A percentile compares a stretch with the other conserved stretches of the same genome.
phyloP scores from a whole-genome alignment of 2,113 vertebrate genomes.

The Mionectes macconnelli region DNA sequence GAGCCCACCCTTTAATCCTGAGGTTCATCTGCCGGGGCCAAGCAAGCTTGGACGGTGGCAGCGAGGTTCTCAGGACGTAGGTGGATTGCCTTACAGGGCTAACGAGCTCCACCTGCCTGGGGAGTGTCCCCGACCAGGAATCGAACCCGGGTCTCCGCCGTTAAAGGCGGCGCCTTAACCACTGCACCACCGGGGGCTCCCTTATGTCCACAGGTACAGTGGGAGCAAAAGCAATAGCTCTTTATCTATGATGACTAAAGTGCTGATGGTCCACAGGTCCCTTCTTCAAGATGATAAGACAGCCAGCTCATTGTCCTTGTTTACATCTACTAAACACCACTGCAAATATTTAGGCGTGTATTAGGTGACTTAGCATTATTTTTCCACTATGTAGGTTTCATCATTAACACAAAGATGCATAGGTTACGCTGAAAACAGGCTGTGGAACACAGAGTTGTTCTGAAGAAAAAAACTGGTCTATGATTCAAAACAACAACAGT shows the following conservation, averaged over 20 bases:
- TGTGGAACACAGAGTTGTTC: neutral
- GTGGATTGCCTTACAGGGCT: too few species aligned
- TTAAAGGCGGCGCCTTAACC: too few species aligned
- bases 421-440: neutral
- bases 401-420: neutral
- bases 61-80: too few species aligned
- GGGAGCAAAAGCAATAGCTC: neutral
- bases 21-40: too few species aligned
- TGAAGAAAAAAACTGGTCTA: neutral
- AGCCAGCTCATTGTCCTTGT: neutral
- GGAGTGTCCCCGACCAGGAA: too few species aligned
- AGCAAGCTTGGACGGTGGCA: too few species aligned
- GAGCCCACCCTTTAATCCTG: too few species aligned
- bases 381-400: neutral
- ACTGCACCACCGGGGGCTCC: too few species aligned
- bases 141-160: too few species aligned
- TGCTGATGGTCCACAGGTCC: too few species aligned
- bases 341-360: neutral
- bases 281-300: neutral
- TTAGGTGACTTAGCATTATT: neutral
- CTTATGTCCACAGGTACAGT: neutral
- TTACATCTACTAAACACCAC: neutral
- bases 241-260: neutral
- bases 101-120: too few species aligned
- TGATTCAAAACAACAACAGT: neutral